Base-by-base conservation (phyloP, 2,888 invertebrate genomes). In the Aspidiotus rigidus region DNA sequence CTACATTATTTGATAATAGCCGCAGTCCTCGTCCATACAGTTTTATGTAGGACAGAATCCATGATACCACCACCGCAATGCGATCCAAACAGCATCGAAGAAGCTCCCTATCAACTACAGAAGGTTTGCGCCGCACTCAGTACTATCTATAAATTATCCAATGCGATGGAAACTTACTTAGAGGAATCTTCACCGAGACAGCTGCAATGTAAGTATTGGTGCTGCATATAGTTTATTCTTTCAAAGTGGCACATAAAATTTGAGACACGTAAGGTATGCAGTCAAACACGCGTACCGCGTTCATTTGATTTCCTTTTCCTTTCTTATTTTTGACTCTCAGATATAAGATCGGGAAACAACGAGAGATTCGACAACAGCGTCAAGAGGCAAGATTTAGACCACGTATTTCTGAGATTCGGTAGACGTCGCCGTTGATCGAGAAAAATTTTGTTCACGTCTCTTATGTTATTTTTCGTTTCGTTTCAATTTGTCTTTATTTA, bases 361-460 rank as follows among this genome's bases (percentile, higher is more conserved):
- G 69, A 69, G 61, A 40, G 60, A 39, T 69, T 69, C 41, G 69
- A 69, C 40, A 69, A 69, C 69, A 88, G 87, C 73, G 85, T 85
- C 76, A 91, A 92, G 79, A 84, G 92, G 72, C 91, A 92, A 77
- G 92, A 93, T 80, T 88, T 91, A 62, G 91, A 92, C 75, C 93
- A 93, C 79, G 90, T 92, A 69, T 93, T 93, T 81, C 84, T 93
- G 75, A 87, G 92, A 76, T 93, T 93, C 78, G 93, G 93, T 69
- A 86, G 88, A 77, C 85, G 88, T 77, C 75, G 75, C 71, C 60
- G 67, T 49, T 49, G 39, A 60, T 28, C 28, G 28, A 28, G 28
- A 5, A 28, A 28, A 5, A 28, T 1, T 28, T 28, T 28, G 28
- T 28, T 5, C 28, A 28, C 28, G 28, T 28, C 28, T 28, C 28